These are phyloP conservation scores for Ricordea florida DNA, from an alignment of 92 coral and sea anemone genomes.

Conservation along the genomic window DNA sequence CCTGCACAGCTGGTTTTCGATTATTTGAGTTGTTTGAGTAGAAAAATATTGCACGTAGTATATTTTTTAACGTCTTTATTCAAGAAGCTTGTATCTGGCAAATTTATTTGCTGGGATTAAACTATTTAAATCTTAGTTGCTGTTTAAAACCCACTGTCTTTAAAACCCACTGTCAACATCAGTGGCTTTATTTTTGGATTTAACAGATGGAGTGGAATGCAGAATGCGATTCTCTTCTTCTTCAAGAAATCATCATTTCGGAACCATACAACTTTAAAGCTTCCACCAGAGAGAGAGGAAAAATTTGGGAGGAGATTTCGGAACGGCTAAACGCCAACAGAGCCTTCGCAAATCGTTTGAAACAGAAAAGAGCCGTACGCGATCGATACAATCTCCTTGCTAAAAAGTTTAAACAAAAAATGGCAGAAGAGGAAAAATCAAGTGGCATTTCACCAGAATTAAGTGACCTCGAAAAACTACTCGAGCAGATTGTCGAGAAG, in stretches of 20 bases:
- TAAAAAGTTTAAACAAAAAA: constrained; percentile 5
- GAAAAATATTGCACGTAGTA: too few relatives aligned
- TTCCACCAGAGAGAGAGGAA: constrained; percentile 3
- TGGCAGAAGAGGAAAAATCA: constrained; percentile 47
- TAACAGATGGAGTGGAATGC: constrained; percentile 14
- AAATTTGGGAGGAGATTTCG: too few relatives aligned
- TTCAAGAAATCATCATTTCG: neutral
- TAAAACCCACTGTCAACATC: too few relatives aligned
- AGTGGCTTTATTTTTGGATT: too few relatives aligned
- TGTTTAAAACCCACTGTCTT: too few relatives aligned
- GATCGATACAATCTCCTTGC: constrained; percentile 21
- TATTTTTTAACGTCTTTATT: too few relatives aligned
- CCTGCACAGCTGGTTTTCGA: too few relatives aligned
- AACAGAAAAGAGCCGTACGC: constrained; percentile 23
- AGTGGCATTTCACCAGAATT: constrained; percentile 29
- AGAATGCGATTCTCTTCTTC: neutral
- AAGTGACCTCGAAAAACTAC: constrained; percentile 5
- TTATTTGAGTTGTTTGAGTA: too few relatives aligned
- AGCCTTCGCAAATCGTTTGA: neutral
- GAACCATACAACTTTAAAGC: neutral
- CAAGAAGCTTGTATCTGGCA: too few relatives aligned
- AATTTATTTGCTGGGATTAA: too few relatives aligned
- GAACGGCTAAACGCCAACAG: neutral
- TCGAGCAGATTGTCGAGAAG: constrained; percentile 17
- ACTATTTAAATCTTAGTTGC: too few relatives aligned